A percentile compares a stretch with the other conserved stretches of the same genome.
Evolutionary conservation across 2,113 vertebrate species (phyloP).

Genomic region (Paracyprichromis sp.): DNA sequence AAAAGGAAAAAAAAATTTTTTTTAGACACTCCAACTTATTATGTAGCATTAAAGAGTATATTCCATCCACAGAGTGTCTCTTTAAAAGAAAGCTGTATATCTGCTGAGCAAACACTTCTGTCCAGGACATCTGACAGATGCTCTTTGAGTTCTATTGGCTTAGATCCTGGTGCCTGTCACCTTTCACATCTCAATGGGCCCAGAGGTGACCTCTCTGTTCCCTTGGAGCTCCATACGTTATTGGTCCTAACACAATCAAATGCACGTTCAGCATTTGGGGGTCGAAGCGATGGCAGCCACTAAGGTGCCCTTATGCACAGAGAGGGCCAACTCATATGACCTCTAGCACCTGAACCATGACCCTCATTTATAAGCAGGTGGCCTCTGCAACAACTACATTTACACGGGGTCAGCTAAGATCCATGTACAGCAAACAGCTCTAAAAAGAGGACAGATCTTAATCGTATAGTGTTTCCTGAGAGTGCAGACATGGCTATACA

Average conservation of each 20-base stretch:
- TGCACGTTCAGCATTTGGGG: conserved; percentile 72
- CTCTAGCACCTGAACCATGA: conserved; percentile 70
- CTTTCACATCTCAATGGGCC: conserved; percentile 72
- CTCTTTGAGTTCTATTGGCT: conserved; percentile 71
- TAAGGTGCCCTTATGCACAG: conserved; percentile 44
- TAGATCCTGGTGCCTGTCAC: conserved; percentile 71
- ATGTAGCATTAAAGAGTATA: not conserved
- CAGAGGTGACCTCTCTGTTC: conserved; percentile 65
- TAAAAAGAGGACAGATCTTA: conserved; percentile 60
- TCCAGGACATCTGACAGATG: conserved; percentile 66
- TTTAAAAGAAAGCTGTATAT: conserved; percentile 45
- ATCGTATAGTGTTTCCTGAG: conserved; percentile 56
- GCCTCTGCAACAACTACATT: conserved; percentile 77
- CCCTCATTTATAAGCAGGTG: conserved; percentile 75
- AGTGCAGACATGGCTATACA: conserved; percentile 31
- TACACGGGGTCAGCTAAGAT: conserved; percentile 75
- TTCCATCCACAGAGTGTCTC: conserved; percentile 3
- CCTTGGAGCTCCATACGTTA: conserved; percentile 65
- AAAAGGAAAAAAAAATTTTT: rapidly evolving
- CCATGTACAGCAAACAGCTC: conserved; percentile 59
- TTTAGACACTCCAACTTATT: not conserved
- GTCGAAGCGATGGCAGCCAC: conserved; percentile 56
- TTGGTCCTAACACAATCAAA: conserved; percentile 76
- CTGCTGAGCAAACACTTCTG: conserved; percentile 73
- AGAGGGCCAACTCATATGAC: conserved; percentile 57